phyloP scores from a whole-genome alignment of 1,140 invertebrate species.

The Atopsyche davidsoni region DNA sequence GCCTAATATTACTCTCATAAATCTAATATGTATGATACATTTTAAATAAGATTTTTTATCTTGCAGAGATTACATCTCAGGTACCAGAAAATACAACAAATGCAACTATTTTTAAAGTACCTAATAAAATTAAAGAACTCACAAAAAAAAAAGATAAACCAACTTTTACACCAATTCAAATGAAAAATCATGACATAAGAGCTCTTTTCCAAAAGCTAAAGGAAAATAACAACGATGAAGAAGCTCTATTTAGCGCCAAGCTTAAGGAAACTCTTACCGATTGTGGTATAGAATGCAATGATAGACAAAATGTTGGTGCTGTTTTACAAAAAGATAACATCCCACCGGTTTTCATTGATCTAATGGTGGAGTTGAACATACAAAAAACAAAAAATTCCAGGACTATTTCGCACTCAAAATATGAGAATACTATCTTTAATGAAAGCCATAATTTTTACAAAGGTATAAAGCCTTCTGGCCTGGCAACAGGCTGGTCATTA shows the following conservation, averaged over 20 bases:
- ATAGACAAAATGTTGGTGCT: conserved; percentile 10
- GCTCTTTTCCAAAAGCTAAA: conserved; percentile 44
- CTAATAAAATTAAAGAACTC: background rate
- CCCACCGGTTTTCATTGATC: conserved; percentile 35
- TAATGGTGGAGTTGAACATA: conserved; percentile 40
- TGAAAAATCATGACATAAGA: conserved; percentile 40
- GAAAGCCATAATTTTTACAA: no score
- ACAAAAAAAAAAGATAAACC: conserved; percentile 18
- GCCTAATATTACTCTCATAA: no score
- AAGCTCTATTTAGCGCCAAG: conserved; percentile 19
- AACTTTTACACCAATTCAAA: conserved; percentile 32
- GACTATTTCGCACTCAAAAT: no score
- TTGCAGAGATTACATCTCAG: no score
- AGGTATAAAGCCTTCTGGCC: conserved; percentile 5
- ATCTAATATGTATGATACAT: no score
- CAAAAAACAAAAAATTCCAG: conserved; percentile 34
- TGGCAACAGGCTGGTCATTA: conserved; percentile 2
- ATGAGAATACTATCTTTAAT: no score
- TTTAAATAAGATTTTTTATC: no score
- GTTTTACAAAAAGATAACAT: conserved; percentile 27
- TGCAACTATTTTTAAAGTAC: background rate
- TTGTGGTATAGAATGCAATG: conserved; percentile 16
- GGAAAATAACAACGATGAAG: conserved; percentile 38
- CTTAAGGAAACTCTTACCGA: conserved; percentile 22
- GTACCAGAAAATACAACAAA: no score